Base-by-base conservation (phyloP, 2,113 vertebrate genomes). In the Erpornis zantholeuca region DNA sequence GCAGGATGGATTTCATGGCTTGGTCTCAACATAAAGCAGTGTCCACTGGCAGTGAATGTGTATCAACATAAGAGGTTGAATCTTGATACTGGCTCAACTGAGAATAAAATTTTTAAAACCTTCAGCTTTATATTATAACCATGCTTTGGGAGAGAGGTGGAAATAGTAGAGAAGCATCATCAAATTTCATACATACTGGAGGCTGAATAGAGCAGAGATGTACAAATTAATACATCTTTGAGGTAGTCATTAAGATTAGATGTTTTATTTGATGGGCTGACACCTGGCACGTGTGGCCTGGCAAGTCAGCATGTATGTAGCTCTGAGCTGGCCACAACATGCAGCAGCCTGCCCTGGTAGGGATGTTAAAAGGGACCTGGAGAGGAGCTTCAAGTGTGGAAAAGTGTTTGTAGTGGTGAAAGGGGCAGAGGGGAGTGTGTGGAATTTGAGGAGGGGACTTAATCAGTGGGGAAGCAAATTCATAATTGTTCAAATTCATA, bases 261-360 rank as follows among this genome's bases (percentile, higher is more conserved):
- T 49, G 21, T 38, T 65, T 57, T 45, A 36, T 77, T 83, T 69
- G 57, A 10, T 1, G 5, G 17, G 15, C 29, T 76, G 76, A 45
- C 20, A 19, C 9, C 49, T 86, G 45, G 24, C 7, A 11, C 0
- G 0, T 21, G 19, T 49, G 70, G 14, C 53, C 21, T 82, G 69
- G 44, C 38, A 64, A 42, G 35, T 63, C 35, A 24, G 17, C 28
- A 3, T 4, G 18, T 25, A 1, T 0, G 0, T 45, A 63, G 38
- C 42, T 57, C 66, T 54, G 47, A 61, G 40, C 24, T 40, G 7
- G 2, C 24, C 27, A 17, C 50, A 38, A 6, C 22, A 11, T 1
- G 2, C 4, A 8, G 19, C 15, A 15, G 11, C 7, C 57, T 80
- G 49, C 22, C 45, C 28, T 3, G 2, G 1, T 18, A n/a, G 40